Conservation (phyloP, 2,797 vertebrate species). For the Cygnus olor region DNA sequence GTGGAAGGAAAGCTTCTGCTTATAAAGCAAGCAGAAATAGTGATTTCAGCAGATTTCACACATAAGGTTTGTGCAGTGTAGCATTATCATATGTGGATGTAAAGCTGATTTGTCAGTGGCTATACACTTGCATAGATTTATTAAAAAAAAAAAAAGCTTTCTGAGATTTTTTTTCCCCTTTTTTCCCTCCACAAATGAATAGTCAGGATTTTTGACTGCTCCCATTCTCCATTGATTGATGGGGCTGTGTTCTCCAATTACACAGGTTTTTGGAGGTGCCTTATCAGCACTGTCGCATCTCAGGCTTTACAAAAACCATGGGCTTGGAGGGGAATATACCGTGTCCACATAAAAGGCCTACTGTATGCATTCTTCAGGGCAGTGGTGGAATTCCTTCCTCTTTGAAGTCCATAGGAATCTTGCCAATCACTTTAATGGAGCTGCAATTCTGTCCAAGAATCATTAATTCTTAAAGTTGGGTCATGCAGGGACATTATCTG, state of each 20-base stretch:
- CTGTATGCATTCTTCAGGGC: background rate
- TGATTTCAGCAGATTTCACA: background rate
- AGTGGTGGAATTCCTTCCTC: conserved; percentile 4
- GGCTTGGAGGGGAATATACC: background rate
- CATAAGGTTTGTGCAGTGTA: background rate
- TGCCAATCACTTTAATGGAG: conserved; percentile 31
- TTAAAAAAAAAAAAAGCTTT: background rate
- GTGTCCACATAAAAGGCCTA: background rate
- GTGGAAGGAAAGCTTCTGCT: background rate
- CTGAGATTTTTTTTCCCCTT: background rate
- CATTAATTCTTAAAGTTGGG: conserved; percentile 31
- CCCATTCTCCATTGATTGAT: background rate
- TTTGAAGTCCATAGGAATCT: conserved; percentile 33
- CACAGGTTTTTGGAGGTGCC: background rate
- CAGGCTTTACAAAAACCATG: background rate
- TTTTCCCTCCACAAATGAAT: background rate
- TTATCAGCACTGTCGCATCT: background rate
- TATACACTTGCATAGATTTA: background rate
- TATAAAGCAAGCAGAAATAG: background rate
- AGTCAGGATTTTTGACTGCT: background rate
- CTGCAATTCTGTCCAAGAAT: conserved; percentile 15
- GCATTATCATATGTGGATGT: background rate
- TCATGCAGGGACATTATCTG: conserved; percentile 5
- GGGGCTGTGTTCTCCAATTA: background rate
- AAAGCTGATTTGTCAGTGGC: background rate